phyloP scores from a whole-genome alignment of 64 coral and sea anemone species.

The Stichodactyla mertensii region DNA sequence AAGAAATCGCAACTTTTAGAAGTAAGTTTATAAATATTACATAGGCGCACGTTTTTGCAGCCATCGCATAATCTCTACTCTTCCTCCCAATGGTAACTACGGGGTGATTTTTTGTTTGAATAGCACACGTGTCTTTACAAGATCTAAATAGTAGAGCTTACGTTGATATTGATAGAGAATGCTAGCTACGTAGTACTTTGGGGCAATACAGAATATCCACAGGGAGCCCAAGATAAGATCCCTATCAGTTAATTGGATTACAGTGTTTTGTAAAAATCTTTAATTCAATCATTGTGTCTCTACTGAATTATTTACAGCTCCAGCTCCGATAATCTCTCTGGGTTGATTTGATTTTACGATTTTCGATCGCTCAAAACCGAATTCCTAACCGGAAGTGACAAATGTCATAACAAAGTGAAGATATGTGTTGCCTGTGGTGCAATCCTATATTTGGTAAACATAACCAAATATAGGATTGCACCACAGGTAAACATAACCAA shows the following conservation, averaged over 20 bases:
- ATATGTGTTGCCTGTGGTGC: neutral
- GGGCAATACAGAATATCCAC: neutral
- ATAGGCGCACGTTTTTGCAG: neutral
- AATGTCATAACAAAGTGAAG: neutral
- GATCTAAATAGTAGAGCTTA: neutral
- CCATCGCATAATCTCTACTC: neutral
- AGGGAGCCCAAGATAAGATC: neutral
- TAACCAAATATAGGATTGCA: neutral
- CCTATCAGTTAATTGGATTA: too few species aligned
- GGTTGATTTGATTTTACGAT: too few species aligned
- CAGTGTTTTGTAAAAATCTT: too few species aligned
- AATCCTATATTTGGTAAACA: neutral
- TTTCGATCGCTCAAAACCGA: too few species aligned
- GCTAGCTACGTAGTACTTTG: neutral
- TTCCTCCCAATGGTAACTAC: neutral
- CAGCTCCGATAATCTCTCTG: too few species aligned
- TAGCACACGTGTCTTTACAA: neutral
- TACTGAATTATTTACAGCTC: too few species aligned
- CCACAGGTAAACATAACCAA: neutral
- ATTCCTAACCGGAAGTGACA: neutral
- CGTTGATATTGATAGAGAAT: neutral
- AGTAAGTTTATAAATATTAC: neutral
- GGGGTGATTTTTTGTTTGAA: constrained; percentile 6
- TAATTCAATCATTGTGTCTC: too few species aligned
- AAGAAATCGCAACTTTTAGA: neutral